Percentiles rank a stretch among this genome's conserved stretches.
phyloP scores from a whole-genome alignment of 1,140 invertebrate genomes.

The Drosophila watanabei region DNA sequence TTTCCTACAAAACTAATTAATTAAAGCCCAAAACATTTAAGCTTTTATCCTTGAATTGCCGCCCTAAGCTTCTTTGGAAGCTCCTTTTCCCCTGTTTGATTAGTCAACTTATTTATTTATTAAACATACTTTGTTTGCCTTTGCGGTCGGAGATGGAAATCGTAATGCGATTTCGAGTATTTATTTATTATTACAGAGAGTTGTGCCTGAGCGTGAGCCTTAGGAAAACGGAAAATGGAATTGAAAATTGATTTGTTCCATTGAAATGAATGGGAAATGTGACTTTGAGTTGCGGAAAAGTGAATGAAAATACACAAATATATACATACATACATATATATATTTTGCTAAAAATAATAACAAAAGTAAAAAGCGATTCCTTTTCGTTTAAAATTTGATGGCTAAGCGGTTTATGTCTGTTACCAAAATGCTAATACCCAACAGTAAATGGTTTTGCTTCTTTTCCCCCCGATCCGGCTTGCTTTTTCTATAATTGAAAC shows the following conservation, averaged over 20 bases:
- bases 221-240: slow-evolving; percentile 21
- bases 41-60: not conserved
- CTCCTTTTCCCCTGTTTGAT: slow-evolving; percentile 9
- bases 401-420: slow-evolving; percentile 39
- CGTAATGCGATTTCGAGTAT: slow-evolving; percentile 39
- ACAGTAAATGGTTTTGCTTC: slow-evolving; percentile 16
- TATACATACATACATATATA: not conserved
- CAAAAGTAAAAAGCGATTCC: not conserved
- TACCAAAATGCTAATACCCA: slow-evolving; percentile 24
- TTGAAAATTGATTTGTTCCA: slow-evolving; percentile 25
- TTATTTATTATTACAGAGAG: slow-evolving; percentile 43
- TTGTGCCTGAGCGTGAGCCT: slow-evolving; percentile 18
- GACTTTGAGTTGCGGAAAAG: slow-evolving; percentile 4
- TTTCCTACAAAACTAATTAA: slow-evolving; percentile 4
- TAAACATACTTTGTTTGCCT: slow-evolving; percentile 29
- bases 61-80: not conserved
- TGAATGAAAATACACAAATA: slow-evolving; percentile 7
- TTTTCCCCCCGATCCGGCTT: slow-evolving; percentile 1
- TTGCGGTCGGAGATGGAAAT: slow-evolving; percentile 20
- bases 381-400: slow-evolving; percentile 23
- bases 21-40: slow-evolving; percentile 2
- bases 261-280: not conserved
- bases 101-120: slow-evolving; percentile 45
- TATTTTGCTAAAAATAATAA: not conserved
- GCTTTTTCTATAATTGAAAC: slow-evolving; percentile 48